Evolutionary conservation across 1,140 invertebrate species (phyloP), one percentile per base, ranked within the genome.

Genomic region (Triops cancriformis): DNA sequence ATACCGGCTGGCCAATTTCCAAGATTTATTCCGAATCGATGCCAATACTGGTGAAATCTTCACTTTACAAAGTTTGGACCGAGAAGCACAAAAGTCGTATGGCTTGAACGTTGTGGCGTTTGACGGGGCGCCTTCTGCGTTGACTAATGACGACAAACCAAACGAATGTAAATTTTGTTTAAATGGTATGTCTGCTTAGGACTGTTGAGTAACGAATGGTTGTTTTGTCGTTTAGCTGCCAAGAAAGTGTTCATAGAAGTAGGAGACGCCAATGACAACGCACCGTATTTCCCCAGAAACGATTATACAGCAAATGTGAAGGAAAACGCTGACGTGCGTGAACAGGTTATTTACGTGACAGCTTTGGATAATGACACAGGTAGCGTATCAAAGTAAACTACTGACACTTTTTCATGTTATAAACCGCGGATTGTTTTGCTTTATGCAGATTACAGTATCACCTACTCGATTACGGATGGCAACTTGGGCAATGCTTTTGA

Each of bases 201-300:
- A 12, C 23, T 18, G 23, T 64, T 14, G n/a, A n/a, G n/a, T n/a
- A n/a, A 14, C 14, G 10, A 64, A 64, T 12, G 12, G 9, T 1
- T 42, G 41, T 76, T 74, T 76, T 78, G 23, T 77, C 79, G 79
- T 64, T 81, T 85, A 85, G 91, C 5, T 87, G 90, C 78, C 90
- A 93, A 85, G 89, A 89, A 80, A 76, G 94, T 96, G 82, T 87
- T 90, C 78, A 94, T 97, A 79, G 90, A 91, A 82, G 96, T 98
- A 73, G 92, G 92, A 11, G 96, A 98, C 85, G 94, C 93, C 83
- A 95, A 96, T 83, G 96, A 96, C 83, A 95, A 96, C 84, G 88
- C 90, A 11, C 94, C 94, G 0, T 88, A 89, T 79, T 96, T 96
- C 83, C 91, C 90, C 14, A 86, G 91, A 80, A 82, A 86, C 0